Base-by-base conservation (phyloP, 2,888 invertebrate species). In the Limnephilus lunatus region DNA sequence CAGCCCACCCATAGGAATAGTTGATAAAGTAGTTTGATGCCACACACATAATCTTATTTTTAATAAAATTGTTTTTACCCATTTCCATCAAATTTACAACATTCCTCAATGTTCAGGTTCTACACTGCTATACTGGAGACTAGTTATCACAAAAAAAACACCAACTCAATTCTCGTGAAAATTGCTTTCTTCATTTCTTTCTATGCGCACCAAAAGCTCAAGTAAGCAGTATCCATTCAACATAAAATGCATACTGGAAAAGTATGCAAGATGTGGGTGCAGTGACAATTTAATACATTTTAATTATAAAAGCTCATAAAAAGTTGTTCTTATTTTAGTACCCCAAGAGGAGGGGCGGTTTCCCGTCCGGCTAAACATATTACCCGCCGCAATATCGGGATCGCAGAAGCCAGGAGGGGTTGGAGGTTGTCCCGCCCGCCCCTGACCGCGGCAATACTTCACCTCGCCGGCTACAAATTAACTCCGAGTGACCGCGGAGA, bases 391-490 rank as follows among this genome's bases (percentile, higher is more conserved):
- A 89, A 81, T 89, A 89, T 89, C 39, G 89, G 80, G 82, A 44
- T 81, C 89, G 25, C 81, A 44, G 86, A n/a, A 25, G n/a, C 48
- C 86, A 30, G 35, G n/a, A 48, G 35, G 81, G 30, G 81, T 81
- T 31, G 53, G 53, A 53, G 68, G 68, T 68, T 25, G 68, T 68
- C 25, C 7, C 68, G 30, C 12, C 86, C n/a, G 53, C 85, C 90
- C 48, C 44, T 39, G 44, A 92, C 92, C 92, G 89, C 92, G 86
- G 91, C 89, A 68, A 88, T 92, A 83, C 90, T 90, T 92, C 82
- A 90, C 90, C 44, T 25, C 48, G 80, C 80, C 44, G 91, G 89
- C 85, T 92, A 91, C 92, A 92, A 92, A 91, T 92, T 92, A 92
- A 91, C 92, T 88, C 68, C 90, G 30, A 68, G 53, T 53, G 31